These are phyloP conservation scores for Actinia tenebrosa DNA, from an alignment of 64 coral and sea anemone species.

Conservation along the genomic window DNA sequence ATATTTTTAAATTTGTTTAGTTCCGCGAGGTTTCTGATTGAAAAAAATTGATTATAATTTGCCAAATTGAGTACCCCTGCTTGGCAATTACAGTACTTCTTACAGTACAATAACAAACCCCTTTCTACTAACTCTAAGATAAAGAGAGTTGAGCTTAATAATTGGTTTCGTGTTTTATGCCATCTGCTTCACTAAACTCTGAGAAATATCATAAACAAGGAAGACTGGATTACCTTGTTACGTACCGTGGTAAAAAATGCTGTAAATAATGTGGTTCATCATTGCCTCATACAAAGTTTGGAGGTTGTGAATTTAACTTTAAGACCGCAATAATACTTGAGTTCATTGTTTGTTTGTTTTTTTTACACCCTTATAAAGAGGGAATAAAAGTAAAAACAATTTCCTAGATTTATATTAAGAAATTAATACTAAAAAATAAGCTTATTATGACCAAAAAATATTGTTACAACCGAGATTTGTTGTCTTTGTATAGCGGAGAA, in stretches of 20 bases:
- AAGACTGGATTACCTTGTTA: neutral
- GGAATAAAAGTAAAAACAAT: too few relatives aligned
- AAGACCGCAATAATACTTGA: neutral
- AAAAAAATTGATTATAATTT: neutral
- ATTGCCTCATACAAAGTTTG: neutral
- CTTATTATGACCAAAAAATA: too few relatives aligned
- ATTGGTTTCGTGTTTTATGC: neutral
- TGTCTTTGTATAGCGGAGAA: too few relatives aligned
- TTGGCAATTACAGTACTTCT: too few relatives aligned
- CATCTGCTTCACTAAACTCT: neutral
- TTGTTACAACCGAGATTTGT: too few relatives aligned
- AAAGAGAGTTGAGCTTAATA: too few relatives aligned
- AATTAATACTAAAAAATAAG: too few relatives aligned
- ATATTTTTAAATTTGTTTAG: neutral
- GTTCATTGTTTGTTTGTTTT: neutral
- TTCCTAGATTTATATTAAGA: too few relatives aligned
- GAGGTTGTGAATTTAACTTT: neutral
- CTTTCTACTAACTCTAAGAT: too few relatives aligned
- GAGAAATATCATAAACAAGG: neutral
- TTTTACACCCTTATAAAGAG: too few relatives aligned
- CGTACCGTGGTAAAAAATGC: neutral
- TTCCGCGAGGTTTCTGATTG: neutral
- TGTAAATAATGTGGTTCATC: neutral
- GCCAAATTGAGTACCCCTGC: neutral
- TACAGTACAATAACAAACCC: too few relatives aligned